Base-by-base conservation (phyloP, 2,113 vertebrate genomes). In the Oncorhynchus nerka region DNA sequence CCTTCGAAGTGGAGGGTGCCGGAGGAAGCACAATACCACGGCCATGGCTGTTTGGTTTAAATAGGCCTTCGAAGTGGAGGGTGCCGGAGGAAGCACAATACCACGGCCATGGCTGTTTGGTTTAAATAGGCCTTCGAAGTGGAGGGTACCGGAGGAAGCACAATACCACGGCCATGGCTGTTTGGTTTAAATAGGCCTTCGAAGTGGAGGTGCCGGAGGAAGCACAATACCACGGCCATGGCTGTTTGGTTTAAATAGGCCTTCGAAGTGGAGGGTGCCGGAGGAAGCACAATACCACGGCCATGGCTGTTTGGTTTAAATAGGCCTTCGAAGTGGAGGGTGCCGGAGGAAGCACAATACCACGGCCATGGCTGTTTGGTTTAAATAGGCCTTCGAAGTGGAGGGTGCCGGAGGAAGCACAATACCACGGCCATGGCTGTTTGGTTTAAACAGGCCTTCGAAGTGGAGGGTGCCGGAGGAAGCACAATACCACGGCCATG, bases 251-350 rank as follows among this genome's bases (percentile, higher is more conserved):
- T n/a, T n/a, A 89, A 86, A 74, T 81, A 88, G 87, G 84, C 82
- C 84, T 74, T 82, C 80, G 62, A 26, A 70, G 79, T 39, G 39
- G 39, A 39, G 39, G 39, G n/a, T 9, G 39, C 39, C 72, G 71
- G 59, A 79, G 78, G 90, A 88, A 91, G 90, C 22, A 75, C 85
- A 86, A 92, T 85, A 89, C 90, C 85, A n/a, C 48, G 45, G 74
- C 76, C 75, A 7, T 78, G 71, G 28, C 75, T 24, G 73, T 72
- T 75, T n/a, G n/a, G n/a, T n/a, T n/a, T n/a, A 89, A 86, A 74
- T 81, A 88, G 87, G 84, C 82, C 84, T 74, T 82, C 80, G 62
- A 26, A 70, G 79, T 39, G 39, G 39, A 39, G 39, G 39, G n/a
- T 9, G 39, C 39, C 72, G 71, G 59, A 79, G 78, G 90, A 88